These are phyloP conservation scores for Odontomachus brunneus DNA, from an alignment of 1,140 invertebrate species.

Conservation along the genomic window DNA sequence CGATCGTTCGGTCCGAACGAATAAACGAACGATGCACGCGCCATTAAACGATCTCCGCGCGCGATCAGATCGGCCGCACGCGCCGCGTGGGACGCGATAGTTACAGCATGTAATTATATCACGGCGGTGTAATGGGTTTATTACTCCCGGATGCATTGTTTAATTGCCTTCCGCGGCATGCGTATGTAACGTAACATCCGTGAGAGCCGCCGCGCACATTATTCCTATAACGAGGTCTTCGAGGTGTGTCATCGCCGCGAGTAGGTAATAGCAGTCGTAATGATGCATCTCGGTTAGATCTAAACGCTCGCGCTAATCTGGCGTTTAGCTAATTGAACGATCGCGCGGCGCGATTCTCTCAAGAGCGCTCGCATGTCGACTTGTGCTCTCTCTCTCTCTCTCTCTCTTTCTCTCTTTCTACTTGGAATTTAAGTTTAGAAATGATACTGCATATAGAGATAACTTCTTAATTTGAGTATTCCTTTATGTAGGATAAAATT, in stretches of 20 bases:
- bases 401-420: too few species aligned
- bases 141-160: slow-evolving; percentile 5
- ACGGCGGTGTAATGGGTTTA: background rate
- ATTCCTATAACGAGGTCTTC: background rate
- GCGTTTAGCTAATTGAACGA: background rate
- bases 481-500: too few species aligned
- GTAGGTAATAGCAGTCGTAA: too few species aligned
- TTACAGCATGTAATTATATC: slow-evolving; percentile 3
- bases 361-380: background rate
- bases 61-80: background rate
- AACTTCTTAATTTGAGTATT: too few species aligned
- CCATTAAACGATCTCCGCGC: background rate
- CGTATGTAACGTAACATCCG: slow-evolving; percentile 6
- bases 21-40: background rate
- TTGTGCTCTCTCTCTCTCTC: too few species aligned
- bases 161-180: background rate
- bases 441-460: too few species aligned
- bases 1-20: background rate
- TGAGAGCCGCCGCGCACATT: background rate
- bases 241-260: background rate
- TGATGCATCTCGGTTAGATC: background rate
- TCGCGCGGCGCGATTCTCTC: background rate
- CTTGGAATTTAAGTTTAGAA: too few species aligned
- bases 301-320: background rate
- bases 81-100: background rate